phyloP scores from a whole-genome alignment of 35 echinoderm and acorn worm genomes.

The Lytechinus pictus region DNA sequence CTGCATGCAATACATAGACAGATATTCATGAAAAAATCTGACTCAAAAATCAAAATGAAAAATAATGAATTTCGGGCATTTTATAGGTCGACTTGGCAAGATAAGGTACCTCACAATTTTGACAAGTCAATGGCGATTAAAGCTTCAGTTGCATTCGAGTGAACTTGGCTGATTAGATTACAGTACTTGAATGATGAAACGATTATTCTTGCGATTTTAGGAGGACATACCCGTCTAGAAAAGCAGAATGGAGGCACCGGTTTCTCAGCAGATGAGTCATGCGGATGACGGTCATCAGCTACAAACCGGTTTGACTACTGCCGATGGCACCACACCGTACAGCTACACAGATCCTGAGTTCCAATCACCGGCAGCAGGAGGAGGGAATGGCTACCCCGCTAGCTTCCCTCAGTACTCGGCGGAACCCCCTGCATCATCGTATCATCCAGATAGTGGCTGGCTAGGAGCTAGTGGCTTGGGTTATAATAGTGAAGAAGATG shows the following conservation, averaged over 20 bases:
- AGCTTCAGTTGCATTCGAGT: too few relatives aligned
- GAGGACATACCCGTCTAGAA: background rate
- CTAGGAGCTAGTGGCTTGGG: slow-evolving; percentile 71
- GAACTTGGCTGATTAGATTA: too few relatives aligned
- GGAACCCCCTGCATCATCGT: slow-evolving; percentile 34
- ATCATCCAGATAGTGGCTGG: slow-evolving; percentile 54
- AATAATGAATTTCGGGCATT: too few relatives aligned
- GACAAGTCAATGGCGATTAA: too few relatives aligned
- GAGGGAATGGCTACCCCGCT: slow-evolving; percentile 23
- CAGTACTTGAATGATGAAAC: too few relatives aligned
- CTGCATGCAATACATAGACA: too few relatives aligned
- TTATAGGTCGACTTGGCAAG: too few relatives aligned
- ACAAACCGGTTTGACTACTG: slow-evolving; percentile 11
- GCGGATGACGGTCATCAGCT: background rate
- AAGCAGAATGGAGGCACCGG: slow-evolving; percentile 19
- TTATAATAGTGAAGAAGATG: slow-evolving; percentile 75
- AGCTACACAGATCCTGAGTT: slow-evolving; percentile 34
- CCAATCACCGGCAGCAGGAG: background rate
- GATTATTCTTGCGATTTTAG: background rate
- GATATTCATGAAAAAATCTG: too few relatives aligned
- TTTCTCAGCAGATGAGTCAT: slow-evolving; percentile 32
- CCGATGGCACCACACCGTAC: background rate
- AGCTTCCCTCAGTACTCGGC: slow-evolving; percentile 49
- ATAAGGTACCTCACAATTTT: too few relatives aligned
- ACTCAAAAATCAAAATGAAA: too few relatives aligned